Evolutionary conservation across 2,888 invertebrate genomes (phyloP), one percentile per base, ranked within the genome.

Genomic region (Pandemis heparana): DNA sequence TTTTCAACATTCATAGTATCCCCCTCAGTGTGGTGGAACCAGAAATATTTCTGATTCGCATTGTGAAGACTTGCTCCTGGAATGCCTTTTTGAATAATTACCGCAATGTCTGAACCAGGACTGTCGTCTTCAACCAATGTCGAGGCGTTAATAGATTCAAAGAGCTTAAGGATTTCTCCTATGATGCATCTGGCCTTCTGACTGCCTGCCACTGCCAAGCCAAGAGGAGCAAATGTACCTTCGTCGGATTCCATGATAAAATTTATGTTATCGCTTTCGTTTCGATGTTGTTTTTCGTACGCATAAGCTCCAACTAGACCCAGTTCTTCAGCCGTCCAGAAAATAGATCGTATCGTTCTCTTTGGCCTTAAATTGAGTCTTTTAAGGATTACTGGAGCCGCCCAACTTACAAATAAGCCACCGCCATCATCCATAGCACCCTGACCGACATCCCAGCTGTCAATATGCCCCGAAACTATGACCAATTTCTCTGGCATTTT

Each of bases 361-460:
- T 95, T 96, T 0, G 98, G 96, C 70, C 87, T 89, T 53, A 97
- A 88, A 38, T 95, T 95, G 3, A 98, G 89, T 8, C 90, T 89
- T 78, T 96, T 96, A 5, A 98, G 86, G 51, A 97, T 90, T 8
- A 96, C 95, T 18, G 97, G 91, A 10, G 96, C 96, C 77, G 96
- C 96, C 96, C 97, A 97, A 32, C 97, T 96, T 48, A 97, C 96
- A 79, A 97, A 96, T 32, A 97, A 95, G 65, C 98, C 98, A 72
- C 97, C 97, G 38, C 97, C 97, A 80, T 98, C 97, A 85, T 98
- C 98, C 97, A 98, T 97, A 7, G 97, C 97, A 16, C 98, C 98
- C 80, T 97, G 96, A 0, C 98, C 98, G 12, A 98, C 97, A 87
- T 98, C 97, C 98, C 98, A 98, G 83, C 97, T 97, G 83, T 98